These are phyloP conservation scores for Microcaecilia unicolor DNA, from an alignment of 2,797 vertebrate genomes.

Conservation along the genomic window DNA sequence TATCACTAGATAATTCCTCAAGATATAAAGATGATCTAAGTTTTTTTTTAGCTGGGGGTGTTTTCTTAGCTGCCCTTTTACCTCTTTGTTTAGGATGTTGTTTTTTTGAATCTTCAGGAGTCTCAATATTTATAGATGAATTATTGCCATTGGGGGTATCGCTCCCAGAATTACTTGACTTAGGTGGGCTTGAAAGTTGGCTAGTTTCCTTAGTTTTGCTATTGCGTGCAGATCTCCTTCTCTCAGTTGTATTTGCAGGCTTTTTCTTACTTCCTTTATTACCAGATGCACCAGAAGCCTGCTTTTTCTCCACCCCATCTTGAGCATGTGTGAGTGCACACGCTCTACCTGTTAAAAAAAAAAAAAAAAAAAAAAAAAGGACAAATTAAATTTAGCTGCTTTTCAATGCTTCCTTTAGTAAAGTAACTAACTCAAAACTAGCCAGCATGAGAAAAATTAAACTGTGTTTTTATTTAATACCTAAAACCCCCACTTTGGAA, in stretches of 20 bases:
- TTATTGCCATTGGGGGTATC: constrained; percentile 51
- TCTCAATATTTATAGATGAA: constrained; percentile 46
- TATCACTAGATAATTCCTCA: constrained; percentile 29
- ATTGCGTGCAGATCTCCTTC: constrained; percentile 72
- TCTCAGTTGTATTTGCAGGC: constrained; percentile 52
- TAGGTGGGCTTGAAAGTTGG: constrained; percentile 53
- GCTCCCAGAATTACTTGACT: constrained; percentile 60
- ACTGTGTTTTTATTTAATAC: too few relatives aligned
- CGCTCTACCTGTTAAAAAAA: constrained; percentile 24
- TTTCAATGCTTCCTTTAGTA: too few relatives aligned
- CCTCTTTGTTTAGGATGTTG: constrained; percentile 66
- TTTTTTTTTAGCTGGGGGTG: constrained; percentile 71
- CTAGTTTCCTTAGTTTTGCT: constrained; percentile 57
- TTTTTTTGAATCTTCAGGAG: constrained; percentile 46
- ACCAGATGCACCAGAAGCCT: constrained; percentile 66
- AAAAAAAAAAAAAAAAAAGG: too few relatives aligned
- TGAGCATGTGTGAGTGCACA: constrained; percentile 76
- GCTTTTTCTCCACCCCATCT: constrained; percentile 82
- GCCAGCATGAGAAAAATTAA: too few relatives aligned
- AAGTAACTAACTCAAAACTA: too few relatives aligned
- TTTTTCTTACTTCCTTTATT: constrained; percentile 75
- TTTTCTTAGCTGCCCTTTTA: constrained; percentile 63
- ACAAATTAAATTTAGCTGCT: too few relatives aligned
- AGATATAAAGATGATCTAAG: constrained; percentile 36
- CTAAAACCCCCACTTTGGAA: too few relatives aligned